Evolutionary conservation across 2,113 vertebrate species (phyloP), one percentile per base, ranked within the genome.

Genomic region (Xenopus tropicalis): DNA sequence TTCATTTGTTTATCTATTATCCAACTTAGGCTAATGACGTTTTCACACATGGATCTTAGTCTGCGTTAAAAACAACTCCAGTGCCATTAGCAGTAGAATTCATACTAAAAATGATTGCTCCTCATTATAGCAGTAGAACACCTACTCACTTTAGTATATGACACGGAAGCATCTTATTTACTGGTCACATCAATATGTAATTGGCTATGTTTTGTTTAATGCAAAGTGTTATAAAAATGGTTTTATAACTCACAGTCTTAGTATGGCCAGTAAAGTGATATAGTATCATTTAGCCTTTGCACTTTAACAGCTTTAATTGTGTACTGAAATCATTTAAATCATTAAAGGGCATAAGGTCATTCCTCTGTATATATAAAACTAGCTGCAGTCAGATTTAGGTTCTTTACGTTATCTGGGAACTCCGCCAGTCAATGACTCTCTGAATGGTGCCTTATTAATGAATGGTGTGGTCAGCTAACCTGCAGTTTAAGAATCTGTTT

Each of bases 401-500:
- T 19, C 21, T 52, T 3, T 42, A 24, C 17, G 9, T 61, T 17
- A 63, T 14, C 48, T 46, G 25, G 48, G 66, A 76, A 56, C 17
- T 14, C 13, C 16, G 58, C 66, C 66, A 69, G 58, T 20, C 25
- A 51, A 9, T 44, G 58, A 12, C 14, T 42, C 22, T 23, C 59
- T 63, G 42, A 65, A 44, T 67, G 51, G 14, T 57, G 22, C 57
- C 44, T 69, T 69, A 43, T 37, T 69, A 76, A 76, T 69, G 46
- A 75, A 69, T 56, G 66, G 48, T 54, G 48, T 69, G 66, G 66
- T 56, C 59, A 56, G 59, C 68, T 20, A 69, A 63, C 66, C 73
- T 76, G 58, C 58, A 62, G 66, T 10, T 63, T 76, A 76, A 63
- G 58, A 76, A 63, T 69, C 73, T 57, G 66, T 76, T 76, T 76